A percentile compares a stretch with the other conserved stretches of the same genome.
These are phyloP conservation scores for Diadophis punctatus DNA, from an alignment of 2,113 vertebrate species.

Conservation along the genomic window DNA sequence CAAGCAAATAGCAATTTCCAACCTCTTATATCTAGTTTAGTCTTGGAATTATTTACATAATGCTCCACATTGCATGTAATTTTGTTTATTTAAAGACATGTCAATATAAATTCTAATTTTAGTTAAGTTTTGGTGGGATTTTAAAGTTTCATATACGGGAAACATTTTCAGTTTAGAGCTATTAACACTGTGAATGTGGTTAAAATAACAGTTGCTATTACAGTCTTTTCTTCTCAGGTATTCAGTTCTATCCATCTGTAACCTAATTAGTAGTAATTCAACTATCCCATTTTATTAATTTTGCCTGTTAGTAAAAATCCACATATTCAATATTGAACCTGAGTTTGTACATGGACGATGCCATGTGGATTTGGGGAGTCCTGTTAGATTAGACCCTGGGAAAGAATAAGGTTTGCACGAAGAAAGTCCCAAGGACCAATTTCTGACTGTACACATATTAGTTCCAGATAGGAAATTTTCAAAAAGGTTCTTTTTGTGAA, in stretches of 20 bases:
- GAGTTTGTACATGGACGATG: not conserved
- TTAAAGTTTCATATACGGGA: not conserved
- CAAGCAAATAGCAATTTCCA: not conserved
- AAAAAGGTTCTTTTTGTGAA: not conserved
- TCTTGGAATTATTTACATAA: not conserved
- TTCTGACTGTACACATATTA: not conserved
- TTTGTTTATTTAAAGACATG: not conserved
- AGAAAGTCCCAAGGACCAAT: not conserved
- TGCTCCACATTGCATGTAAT: not conserved
- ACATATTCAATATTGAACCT: not conserved
- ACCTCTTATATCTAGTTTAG: not conserved
- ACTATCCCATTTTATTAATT: not conserved
- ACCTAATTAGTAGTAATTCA: not conserved
- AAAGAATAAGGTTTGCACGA: not conserved
- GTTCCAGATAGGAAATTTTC: not conserved
- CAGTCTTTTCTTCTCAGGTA: not conserved
- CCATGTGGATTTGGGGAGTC: not conserved
- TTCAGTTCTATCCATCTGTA: not conserved
- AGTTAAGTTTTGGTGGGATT: not conserved
- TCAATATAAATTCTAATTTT: not conserved
- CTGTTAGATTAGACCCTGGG: not conserved
- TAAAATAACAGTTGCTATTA: not conserved
- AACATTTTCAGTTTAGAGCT: not conserved
- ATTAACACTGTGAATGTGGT: not conserved
- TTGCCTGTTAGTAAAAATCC: not conserved